A percentile compares a stretch with the other conserved stretches of the same genome.
phyloP scores from a whole-genome alignment of 2,113 vertebrate genomes.

The Vireo altiloquus region DNA sequence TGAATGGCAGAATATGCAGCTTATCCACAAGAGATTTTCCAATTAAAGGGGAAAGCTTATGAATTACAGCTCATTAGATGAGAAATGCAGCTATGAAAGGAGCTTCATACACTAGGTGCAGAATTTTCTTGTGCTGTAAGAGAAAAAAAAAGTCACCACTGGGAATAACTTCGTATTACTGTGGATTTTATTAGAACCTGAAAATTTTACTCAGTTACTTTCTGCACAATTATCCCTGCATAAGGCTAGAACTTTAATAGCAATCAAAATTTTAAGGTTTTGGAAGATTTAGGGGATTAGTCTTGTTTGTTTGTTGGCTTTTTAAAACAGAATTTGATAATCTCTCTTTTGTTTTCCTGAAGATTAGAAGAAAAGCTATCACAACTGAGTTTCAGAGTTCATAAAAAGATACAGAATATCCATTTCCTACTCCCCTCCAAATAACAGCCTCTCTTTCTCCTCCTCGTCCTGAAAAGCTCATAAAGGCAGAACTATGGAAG shows the following conservation, averaged over 20 bases:
- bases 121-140: not conserved
- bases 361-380: not conserved
- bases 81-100: constrained; percentile 27
- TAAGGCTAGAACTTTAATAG: not conserved
- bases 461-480: not conserved
- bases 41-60: constrained; percentile 49
- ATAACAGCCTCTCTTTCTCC: not conserved
- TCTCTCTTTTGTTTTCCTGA: not conserved
- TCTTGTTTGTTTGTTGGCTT: not conserved
- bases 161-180: not conserved
- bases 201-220: not conserved
- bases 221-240: not conserved
- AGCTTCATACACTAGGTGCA: constrained; percentile 14
- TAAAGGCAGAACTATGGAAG: not conserved
- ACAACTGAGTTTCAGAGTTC: not conserved
- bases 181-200: not conserved
- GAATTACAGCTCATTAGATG: constrained; percentile 57
- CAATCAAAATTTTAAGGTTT: not conserved
- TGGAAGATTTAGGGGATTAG: not conserved
- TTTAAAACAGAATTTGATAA: not conserved
- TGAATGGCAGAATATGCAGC: constrained; percentile 33
- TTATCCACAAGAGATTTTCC: constrained; percentile 52
- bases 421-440: not conserved
- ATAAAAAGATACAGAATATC: not conserved
- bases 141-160: not conserved